These are phyloP conservation scores for Masticophis lateralis DNA, from an alignment of 2,797 vertebrate genomes.

Conservation along the genomic window DNA sequence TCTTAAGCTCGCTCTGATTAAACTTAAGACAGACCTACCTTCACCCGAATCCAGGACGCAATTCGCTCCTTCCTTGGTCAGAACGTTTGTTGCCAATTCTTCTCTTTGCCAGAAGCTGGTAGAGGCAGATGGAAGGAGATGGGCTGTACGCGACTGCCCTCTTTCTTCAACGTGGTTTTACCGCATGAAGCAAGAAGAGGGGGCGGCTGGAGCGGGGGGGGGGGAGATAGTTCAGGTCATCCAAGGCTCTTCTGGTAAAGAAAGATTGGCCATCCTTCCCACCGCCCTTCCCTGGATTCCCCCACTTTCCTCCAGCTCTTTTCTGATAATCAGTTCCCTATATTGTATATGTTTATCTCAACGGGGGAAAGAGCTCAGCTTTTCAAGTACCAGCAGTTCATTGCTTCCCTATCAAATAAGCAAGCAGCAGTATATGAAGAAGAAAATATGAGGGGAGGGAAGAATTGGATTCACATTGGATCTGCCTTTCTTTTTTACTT, in stretches of 20 bases:
- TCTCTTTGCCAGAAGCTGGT: conserved; percentile 69
- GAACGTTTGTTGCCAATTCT: conserved; percentile 67
- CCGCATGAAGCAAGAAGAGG: conserved; percentile 67
- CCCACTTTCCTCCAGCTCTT: conserved; percentile 50
- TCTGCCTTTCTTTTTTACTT: not conserved
- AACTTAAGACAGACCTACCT: conserved; percentile 74
- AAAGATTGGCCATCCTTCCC: conserved; percentile 53
- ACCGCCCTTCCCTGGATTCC: not conserved
- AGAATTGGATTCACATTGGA: not conserved
- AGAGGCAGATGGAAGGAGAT: conserved; percentile 65
- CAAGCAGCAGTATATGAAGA: conserved; percentile 11
- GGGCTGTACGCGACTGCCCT: conserved; percentile 84
- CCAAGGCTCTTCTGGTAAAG: conserved; percentile 69
- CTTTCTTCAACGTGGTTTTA: conserved; percentile 83
- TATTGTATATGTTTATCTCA: not conserved
- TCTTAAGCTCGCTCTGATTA: not conserved
- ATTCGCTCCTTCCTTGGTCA: conserved; percentile 70
- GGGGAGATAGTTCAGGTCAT: conserved; percentile 81
- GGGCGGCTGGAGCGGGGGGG: not conserved
- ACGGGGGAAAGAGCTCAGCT: conserved; percentile 4
- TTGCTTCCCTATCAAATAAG: conserved; percentile 27
- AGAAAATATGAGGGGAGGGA: not conserved
- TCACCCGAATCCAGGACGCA: conserved; percentile 68
- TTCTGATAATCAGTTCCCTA: conserved; percentile 29
- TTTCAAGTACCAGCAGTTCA: conserved; percentile 18